Evolutionary conservation across 2,797 vertebrate species (phyloP).

Genomic region (Oreortyx pictus): DNA sequence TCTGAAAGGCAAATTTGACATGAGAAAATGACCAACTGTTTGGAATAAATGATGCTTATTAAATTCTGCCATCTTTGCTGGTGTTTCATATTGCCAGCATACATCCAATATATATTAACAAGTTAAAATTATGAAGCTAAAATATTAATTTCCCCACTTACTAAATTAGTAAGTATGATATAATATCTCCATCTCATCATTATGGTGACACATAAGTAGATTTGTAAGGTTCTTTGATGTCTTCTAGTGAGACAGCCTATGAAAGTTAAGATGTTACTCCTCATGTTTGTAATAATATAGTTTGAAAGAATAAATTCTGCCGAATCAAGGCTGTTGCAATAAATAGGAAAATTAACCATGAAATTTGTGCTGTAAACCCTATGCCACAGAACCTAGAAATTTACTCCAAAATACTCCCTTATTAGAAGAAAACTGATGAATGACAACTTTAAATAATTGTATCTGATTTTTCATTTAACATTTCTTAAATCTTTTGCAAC

Average conservation of each 20-base stretch:
- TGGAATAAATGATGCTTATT: background rate
- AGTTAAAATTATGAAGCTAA: background rate
- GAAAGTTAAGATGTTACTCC: background rate
- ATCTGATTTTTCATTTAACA: rapidly evolving
- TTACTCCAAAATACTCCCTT: background rate
- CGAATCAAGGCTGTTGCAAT: background rate
- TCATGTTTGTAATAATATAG: background rate
- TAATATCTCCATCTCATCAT: background rate
- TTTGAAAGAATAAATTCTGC: background rate
- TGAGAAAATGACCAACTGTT: background rate
- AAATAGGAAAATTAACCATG: background rate
- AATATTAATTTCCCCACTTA: background rate
- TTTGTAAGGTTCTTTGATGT: background rate
- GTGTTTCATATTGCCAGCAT: background rate
- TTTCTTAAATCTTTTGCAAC: background rate
- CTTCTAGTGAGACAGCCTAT: background rate
- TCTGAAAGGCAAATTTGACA: background rate
- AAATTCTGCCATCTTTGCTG: background rate
- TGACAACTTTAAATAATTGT: background rate
- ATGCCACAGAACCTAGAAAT: background rate
- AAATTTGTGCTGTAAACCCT: background rate
- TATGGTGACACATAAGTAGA: background rate
- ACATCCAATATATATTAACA: background rate
- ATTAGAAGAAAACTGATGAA: background rate
- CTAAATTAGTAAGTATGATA: background rate